Evolutionary conservation across 2,113 vertebrate genomes (phyloP).

Genomic region (Nanorana parkeri): DNA sequence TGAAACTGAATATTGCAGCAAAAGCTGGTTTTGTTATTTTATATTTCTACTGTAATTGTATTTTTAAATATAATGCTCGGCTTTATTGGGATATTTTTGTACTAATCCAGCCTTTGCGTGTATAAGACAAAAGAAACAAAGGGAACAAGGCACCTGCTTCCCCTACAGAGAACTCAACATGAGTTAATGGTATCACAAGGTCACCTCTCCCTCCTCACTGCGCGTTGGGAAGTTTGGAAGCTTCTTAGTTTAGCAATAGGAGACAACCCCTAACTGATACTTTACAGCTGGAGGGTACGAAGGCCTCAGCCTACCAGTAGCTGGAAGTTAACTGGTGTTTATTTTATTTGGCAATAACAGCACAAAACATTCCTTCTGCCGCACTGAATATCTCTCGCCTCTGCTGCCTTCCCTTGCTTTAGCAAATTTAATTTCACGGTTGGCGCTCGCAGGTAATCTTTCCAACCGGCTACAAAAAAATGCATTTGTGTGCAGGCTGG

Average conservation of each 20-base stretch:
- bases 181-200: background rate
- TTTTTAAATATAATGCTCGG: no score
- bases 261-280: constrained; percentile 10
- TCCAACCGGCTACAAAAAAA: no score
- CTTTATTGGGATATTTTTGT: no score
- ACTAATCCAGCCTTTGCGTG: no score
- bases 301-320: constrained; percentile 2
- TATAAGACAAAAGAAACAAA: no score
- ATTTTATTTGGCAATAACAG: background rate
- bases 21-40: no score
- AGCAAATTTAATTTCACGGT: background rate
- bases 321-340: constrained; percentile 8
- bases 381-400: background rate
- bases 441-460: background rate
- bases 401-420: background rate
- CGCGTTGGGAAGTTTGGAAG: background rate
- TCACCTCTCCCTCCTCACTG: constrained; percentile 1
- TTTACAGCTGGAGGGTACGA: constrained; percentile 16
- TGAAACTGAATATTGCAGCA: no score
- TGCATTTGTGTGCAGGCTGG: background rate
- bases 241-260: background rate
- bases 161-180: no score
- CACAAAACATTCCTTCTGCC: background rate
- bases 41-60: no score
- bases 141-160: no score